Conservation (phyloP, 2,797 vertebrate species). For the Gobionotothen gibberifrons region DNA sequence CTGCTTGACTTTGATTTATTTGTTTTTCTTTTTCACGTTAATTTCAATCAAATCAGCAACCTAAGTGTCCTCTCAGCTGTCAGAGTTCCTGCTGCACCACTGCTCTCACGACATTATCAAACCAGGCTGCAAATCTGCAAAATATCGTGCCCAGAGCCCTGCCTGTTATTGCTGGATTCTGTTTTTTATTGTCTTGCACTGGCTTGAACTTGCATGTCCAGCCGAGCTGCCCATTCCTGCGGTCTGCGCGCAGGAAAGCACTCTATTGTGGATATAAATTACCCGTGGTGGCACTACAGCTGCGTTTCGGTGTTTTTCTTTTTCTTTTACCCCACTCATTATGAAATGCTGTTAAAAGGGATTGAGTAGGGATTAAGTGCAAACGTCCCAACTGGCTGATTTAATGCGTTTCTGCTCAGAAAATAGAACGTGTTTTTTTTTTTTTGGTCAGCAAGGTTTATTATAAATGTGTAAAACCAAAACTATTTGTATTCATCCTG, state of each 20-base stretch:
- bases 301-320: constrained; percentile 24
- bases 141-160: constrained; percentile 19
- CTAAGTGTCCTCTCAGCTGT: not conserved
- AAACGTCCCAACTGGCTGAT: constrained; percentile 20
- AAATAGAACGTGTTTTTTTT: constrained; percentile 17
- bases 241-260: constrained; percentile 70
- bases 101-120: not conserved
- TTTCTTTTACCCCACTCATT: constrained; percentile 1
- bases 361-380: constrained; percentile 8
- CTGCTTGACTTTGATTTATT: not conserved
- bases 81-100: not conserved
- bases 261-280: constrained; percentile 72
- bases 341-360: constrained; percentile 23
- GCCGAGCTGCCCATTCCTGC: constrained; percentile 73
- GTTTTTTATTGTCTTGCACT: constrained; percentile 45
- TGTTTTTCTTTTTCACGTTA: not conserved
- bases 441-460: constrained; percentile 2
- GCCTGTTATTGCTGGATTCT: constrained; percentile 37
- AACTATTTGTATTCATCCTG: constrained; percentile 39
- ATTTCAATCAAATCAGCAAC: not conserved
- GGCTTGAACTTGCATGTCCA: constrained; percentile 62
- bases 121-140: constrained; percentile 13
- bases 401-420: constrained; percentile 13
- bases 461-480: constrained; percentile 30
- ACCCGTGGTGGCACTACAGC: constrained; percentile 66